Evolutionary conservation across 2,113 vertebrate genomes (phyloP).

Genomic region (Pavo muticus): DNA sequence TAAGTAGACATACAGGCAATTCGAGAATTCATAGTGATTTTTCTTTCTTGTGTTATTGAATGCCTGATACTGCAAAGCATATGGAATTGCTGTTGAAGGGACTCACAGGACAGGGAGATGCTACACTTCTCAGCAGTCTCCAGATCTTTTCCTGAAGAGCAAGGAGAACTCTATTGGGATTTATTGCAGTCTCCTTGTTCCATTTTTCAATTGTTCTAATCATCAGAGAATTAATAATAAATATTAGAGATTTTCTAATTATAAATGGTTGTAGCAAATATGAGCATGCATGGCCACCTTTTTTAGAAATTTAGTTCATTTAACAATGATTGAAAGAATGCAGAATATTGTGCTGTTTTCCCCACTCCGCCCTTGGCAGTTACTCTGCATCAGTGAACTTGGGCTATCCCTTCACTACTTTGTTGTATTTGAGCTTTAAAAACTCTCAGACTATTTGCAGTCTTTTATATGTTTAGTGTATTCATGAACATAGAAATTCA

Average conservation of each 20-base stretch:
- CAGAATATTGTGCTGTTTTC: neutral
- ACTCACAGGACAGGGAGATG: neutral
- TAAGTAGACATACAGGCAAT: neutral
- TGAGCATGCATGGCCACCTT: neutral
- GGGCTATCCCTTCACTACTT: slow-evolving; percentile 21
- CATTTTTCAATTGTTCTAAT: slow-evolving; percentile 51
- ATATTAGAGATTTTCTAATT: slow-evolving; percentile 32
- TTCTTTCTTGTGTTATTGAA: neutral
- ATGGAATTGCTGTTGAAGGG: neutral
- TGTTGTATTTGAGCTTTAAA: slow-evolving; percentile 35
- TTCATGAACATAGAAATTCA: neutral
- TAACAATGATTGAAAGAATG: neutral
- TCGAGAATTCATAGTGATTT: neutral
- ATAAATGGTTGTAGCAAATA: slow-evolving; percentile 4
- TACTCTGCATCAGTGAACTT: neutral
- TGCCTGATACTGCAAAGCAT: neutral
- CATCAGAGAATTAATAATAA: slow-evolving; percentile 45
- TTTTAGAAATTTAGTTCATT: slow-evolving; percentile 56
- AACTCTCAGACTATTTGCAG: slow-evolving; percentile 24
- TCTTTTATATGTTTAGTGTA: slow-evolving; percentile 32
- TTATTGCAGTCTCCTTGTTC: neutral
- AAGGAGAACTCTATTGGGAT: neutral
- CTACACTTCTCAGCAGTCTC: neutral
- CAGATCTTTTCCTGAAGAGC: neutral
- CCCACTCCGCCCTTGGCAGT: slow-evolving; percentile 18